Evolutionary conservation across 2,888 invertebrate species (phyloP).

Genomic region (Magallana nippona): DNA sequence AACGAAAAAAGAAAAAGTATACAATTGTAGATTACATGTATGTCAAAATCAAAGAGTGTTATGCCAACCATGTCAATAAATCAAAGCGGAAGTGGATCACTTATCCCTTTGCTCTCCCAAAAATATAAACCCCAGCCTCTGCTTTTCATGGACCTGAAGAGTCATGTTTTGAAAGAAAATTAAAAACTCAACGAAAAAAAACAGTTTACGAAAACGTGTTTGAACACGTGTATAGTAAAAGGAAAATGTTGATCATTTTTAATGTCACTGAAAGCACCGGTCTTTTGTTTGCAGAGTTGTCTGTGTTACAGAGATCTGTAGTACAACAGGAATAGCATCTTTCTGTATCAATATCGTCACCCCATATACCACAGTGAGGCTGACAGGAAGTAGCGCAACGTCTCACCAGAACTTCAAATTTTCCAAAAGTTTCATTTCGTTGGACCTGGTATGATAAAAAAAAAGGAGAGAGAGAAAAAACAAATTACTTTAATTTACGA

Average conservation of each 20-base stretch:
- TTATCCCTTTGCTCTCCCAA: too few species aligned
- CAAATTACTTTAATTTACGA: not conserved
- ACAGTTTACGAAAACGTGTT: too few species aligned
- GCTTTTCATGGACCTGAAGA: too few species aligned
- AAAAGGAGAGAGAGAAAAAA: too few species aligned
- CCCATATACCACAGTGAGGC: conserved; percentile 45
- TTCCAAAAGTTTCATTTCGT: conserved; percentile 41
- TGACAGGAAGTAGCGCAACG: conserved; percentile 37
- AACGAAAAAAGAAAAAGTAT: too few species aligned
- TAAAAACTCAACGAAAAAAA: too few species aligned
- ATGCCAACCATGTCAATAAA: too few species aligned
- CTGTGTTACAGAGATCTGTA: conserved; percentile 42
- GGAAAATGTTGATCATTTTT: not conserved
- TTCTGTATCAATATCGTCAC: conserved; percentile 45
- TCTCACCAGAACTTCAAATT: conserved; percentile 19
- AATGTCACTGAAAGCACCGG: not conserved
- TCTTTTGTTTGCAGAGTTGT: conserved; percentile 27
- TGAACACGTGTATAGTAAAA: not conserved
- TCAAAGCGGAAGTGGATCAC: too few species aligned
- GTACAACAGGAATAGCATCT: conserved; percentile 44
- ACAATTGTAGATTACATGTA: too few species aligned
- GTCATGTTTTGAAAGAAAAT: too few species aligned
- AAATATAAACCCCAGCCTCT: too few species aligned
- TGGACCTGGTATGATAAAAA: not conserved
- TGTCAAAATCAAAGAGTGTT: too few species aligned